A percentile compares a stretch with the other conserved stretches of the same genome.
Conservation (phyloP, 1,140 invertebrate species). For the Neomicropteryx cornuta region DNA sequence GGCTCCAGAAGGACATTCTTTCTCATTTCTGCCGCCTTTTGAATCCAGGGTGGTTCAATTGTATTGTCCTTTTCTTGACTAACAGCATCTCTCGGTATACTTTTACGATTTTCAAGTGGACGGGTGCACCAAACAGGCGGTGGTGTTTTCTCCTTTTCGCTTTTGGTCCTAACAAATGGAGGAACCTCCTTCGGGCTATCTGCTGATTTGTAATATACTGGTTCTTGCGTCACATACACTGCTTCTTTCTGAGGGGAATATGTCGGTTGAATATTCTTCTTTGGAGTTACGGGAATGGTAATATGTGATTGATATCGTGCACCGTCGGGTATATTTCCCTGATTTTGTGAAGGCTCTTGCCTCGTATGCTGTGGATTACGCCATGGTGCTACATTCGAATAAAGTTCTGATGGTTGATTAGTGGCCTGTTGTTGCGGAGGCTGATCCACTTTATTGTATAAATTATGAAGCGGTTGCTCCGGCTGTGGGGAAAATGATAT, state of each 20-base stretch:
- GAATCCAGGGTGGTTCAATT: conserved; percentile 31
- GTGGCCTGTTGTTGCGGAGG: conserved; percentile 12
- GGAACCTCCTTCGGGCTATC: conserved; percentile 34
- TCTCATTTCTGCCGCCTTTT: conserved; percentile 31
- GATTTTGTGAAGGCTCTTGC: conserved; percentile 1
- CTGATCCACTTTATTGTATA: conserved; percentile 13
- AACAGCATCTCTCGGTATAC: conserved; percentile 23
- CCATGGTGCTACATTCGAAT: conserved; percentile 4
- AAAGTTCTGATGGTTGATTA: too few species aligned
- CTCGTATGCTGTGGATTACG: conserved; percentile 6
- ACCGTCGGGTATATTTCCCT: neutral
- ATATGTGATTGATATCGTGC: conserved; percentile 34
- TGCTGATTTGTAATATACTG: conserved; percentile 26
- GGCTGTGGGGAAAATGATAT: too few species aligned
- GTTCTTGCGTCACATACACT: conserved; percentile 30
- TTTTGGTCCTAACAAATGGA: conserved; percentile 35
- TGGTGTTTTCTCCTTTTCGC: conserved; percentile 35
- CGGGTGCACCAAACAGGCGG: conserved; percentile 35
- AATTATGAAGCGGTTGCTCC: too few species aligned
- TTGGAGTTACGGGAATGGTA: conserved; percentile 34
- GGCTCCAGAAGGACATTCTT: too few species aligned
- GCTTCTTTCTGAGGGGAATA: conserved; percentile 24
- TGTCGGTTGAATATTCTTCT: conserved; percentile 22
- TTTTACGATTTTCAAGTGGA: conserved; percentile 28
- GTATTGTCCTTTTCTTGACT: conserved; percentile 31